Evolutionary conservation across 92 coral and sea anemone species (phyloP).

Genomic region (Anthopleura xanthogrammica): DNA sequence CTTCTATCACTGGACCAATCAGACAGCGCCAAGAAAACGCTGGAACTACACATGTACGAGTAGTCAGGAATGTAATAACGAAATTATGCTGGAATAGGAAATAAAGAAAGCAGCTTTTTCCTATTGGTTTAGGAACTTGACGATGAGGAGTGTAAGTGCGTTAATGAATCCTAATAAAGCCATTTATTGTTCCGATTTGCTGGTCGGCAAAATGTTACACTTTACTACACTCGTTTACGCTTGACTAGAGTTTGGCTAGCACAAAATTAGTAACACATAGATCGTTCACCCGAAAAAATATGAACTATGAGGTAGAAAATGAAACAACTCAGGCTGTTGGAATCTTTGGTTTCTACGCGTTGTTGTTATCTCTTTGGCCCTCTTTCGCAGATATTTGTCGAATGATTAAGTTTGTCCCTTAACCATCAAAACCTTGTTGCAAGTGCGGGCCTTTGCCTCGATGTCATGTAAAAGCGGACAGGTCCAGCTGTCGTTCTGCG

Average conservation of each 20-base stretch:
- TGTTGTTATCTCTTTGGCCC: constrained; percentile 50
- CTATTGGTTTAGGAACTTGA: constrained; percentile 62
- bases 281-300: constrained; percentile 29
- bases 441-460: constrained; percentile 64
- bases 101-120: constrained; percentile 23
- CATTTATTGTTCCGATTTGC: constrained; percentile 82
- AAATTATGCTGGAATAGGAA: constrained; percentile 69
- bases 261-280: constrained; percentile 9
- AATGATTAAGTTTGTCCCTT: constrained; percentile 76
- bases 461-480: constrained; percentile 76
- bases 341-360: background rate
- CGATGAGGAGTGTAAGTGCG: constrained; percentile 79
- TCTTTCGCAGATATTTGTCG: constrained; percentile 75
- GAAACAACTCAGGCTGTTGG: background rate
- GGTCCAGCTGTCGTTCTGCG: constrained; percentile 94
- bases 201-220: constrained; percentile 81
- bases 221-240: constrained; percentile 62
- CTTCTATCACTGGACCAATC: constrained; percentile 70
- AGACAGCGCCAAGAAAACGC: constrained; percentile 34
- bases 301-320: constrained; percentile 12
- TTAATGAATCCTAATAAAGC: constrained; percentile 88
- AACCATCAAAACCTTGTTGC: constrained; percentile 51
- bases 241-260: constrained; percentile 30
- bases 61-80: constrained; percentile 73
- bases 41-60: constrained; percentile 65